Base-by-base conservation (phyloP, 1,140 invertebrate genomes). In the Rhizoglyphus robini region DNA sequence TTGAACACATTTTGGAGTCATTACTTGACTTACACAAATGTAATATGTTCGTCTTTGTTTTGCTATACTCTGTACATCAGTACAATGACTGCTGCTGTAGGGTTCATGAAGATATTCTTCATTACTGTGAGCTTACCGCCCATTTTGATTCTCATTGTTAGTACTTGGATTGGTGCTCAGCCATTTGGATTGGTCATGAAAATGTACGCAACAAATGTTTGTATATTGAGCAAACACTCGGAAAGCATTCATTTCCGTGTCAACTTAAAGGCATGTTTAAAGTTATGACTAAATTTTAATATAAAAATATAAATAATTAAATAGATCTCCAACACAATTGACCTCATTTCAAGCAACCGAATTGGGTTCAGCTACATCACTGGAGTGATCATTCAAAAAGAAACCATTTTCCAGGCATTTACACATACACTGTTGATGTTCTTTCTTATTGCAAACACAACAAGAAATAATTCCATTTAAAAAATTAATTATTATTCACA, bases 81-180 rank as follows among this genome's bases (percentile, higher is more conserved):
- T 32, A 20, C 15, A 11, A 54, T 54, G 51, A 54, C 51, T 15
- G 5, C 8, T 54, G 51, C 51, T 15, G 31, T 54, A 32, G 8
- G 51, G 51, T 54, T 54, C 31, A 54, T 54, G 8, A 54, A 54
- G 23, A 11, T 54, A 32, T 54, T 54, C 31, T 54, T 54, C 31
- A 54, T 54, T 8, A 54, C 23, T 23, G 51, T 54, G 8, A 8
- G 51, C 23, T 54, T 5, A 11, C 51, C 51, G 15, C 51, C 51
- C 15, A 46, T 46, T 46, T 15, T 15, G 23, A 46, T 46, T 15
- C 41, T 46, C 23, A 23, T 46, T 15, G 23, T 46, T 46, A 23
- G 41, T 23, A 46, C 41, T 46, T 46, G 41, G 41, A 15, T 15
- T 46, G 41, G 41, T 46, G 41, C 41, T 23, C 41, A 23, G 15